These are phyloP conservation scores for Willowsia nigromaculata DNA, from an alignment of 2,888 invertebrate species.

Conservation along the genomic window DNA sequence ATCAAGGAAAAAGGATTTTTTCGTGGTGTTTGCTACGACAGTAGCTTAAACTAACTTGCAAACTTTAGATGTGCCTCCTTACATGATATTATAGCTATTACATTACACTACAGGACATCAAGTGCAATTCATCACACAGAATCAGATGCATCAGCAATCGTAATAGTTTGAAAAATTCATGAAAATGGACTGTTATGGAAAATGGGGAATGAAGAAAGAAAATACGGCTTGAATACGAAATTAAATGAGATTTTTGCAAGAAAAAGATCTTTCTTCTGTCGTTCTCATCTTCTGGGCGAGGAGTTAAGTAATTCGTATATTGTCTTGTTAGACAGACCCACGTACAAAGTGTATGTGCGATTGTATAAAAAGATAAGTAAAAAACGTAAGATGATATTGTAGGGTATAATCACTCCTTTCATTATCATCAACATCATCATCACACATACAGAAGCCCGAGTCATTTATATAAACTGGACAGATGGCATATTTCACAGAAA, in stretches of 20 bases:
- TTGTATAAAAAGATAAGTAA: background rate
- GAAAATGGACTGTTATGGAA: conserved; percentile 13
- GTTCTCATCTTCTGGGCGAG: background rate
- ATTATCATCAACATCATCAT: background rate
- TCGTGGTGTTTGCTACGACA: background rate
- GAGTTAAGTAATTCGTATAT: conserved; percentile 3
- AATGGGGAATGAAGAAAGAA: background rate
- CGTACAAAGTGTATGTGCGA: no score
- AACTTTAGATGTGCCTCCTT: background rate
- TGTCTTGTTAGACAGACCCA: background rate
- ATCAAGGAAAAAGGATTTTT: background rate
- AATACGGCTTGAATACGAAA: conserved; percentile 10
- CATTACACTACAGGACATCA: background rate
- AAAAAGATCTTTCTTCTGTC: background rate
- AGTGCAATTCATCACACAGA: background rate
- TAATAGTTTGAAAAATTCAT: background rate
- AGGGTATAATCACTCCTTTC: background rate
- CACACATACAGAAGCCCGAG: background rate
- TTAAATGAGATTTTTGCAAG: background rate
- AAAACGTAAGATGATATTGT: background rate
- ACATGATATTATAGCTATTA: background rate
- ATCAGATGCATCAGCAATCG: background rate
- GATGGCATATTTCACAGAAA: conserved; percentile 58
- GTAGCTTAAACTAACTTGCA: background rate
- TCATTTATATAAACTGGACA: conserved; percentile 15